Evolutionary conservation across 2,113 vertebrate genomes (phyloP).

Genomic region (Jacana jacana): DNA sequence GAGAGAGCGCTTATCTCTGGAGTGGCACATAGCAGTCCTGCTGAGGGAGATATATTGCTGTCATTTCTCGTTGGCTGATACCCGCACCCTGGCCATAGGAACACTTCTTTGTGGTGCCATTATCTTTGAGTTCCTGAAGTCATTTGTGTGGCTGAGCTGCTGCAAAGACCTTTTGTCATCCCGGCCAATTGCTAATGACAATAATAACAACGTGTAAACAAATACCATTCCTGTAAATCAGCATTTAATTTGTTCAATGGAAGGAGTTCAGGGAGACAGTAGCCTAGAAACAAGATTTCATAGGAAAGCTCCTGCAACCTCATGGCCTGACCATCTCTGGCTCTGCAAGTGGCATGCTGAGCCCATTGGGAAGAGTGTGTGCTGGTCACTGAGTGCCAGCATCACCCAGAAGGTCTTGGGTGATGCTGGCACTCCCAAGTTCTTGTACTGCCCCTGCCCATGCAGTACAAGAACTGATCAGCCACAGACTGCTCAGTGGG

Average conservation of each 20-base stretch:
- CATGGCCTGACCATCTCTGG: background rate
- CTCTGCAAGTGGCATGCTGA: background rate
- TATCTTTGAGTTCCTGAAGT: constrained; percentile 38
- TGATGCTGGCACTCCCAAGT: no score
- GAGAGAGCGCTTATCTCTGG: background rate
- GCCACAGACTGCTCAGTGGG: background rate
- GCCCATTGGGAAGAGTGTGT: background rate
- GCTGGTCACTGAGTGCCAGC: background rate
- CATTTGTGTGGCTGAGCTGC: background rate
- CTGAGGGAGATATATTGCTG: background rate
- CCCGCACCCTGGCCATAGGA: accelerated
- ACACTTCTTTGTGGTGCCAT: background rate
- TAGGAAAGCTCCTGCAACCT: background rate
- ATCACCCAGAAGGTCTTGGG: background rate
- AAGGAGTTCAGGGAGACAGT: background rate
- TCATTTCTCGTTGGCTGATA: background rate
- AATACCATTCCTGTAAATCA: constrained; percentile 37
- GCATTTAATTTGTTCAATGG: background rate
- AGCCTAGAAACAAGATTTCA: constrained; percentile 4
- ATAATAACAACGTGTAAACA: background rate
- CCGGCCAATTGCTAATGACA: background rate
- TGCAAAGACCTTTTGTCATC: constrained; percentile 18
- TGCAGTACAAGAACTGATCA: accelerated
- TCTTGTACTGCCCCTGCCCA: accelerated
- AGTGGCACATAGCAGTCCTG: background rate